Conservation (phyloP, 1,140 invertebrate species). For the Lethocerus indicus region DNA sequence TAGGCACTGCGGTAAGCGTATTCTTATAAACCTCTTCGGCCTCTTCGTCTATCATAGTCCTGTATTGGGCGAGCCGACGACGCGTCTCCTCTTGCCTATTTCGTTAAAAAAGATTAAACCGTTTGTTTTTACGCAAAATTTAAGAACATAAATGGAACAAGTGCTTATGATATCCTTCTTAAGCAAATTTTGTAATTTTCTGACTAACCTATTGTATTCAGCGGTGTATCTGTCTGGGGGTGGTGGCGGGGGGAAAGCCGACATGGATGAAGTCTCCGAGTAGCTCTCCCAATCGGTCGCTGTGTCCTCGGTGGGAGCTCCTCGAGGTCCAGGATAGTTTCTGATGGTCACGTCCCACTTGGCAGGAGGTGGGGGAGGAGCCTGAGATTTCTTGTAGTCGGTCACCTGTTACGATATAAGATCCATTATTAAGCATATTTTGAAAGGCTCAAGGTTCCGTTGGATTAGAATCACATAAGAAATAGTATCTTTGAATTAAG, state of each 20-base stretch:
- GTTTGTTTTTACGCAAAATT: no score
- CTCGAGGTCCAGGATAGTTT: constrained; percentile 53
- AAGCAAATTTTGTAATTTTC: neutral
- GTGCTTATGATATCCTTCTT: no score
- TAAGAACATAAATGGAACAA: no score
- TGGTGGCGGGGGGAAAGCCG: constrained; percentile 48
- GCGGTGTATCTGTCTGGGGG: neutral
- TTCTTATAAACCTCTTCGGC: constrained; percentile 26
- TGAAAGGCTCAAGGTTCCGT: no score
- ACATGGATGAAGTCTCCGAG: constrained; percentile 63
- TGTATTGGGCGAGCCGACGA: no score
- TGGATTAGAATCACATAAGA: no score
- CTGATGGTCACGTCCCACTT: constrained; percentile 72
- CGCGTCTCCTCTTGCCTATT: no score
- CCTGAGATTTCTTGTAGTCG: constrained; percentile 26
- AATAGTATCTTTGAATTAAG: no score
- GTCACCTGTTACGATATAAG: no score
- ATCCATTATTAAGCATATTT: no score
- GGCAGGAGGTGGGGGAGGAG: constrained; percentile 38
- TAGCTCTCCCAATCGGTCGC: constrained; percentile 55
- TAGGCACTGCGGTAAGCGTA: constrained; percentile 24
- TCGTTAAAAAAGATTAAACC: no score
- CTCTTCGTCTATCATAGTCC: constrained; percentile 24
- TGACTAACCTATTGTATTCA: no score
- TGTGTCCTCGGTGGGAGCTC: constrained; percentile 34